These are phyloP conservation scores for Leucophenga varia DNA, from an alignment of 1,140 invertebrate species.

Conservation along the genomic window DNA sequence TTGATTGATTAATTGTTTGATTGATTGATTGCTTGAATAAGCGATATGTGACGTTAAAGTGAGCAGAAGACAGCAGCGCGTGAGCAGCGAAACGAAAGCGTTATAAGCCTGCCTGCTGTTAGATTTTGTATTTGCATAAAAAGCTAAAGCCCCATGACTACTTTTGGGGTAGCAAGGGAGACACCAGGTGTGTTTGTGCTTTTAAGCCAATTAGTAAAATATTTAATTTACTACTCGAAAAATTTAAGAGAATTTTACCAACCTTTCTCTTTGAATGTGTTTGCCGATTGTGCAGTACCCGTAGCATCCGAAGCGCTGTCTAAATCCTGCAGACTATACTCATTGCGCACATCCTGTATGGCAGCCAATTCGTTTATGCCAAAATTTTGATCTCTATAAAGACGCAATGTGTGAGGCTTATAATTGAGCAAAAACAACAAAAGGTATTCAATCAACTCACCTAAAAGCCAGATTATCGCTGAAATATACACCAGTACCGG, in stretches of 20 bases:
- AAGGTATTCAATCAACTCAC: conserved; percentile 16
- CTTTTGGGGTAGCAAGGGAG: too few species aligned
- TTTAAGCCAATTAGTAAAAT: too few species aligned
- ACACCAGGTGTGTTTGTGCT: too few species aligned
- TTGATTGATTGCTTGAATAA: too few species aligned
- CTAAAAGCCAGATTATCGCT: conserved; percentile 63
- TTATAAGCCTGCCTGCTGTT: too few species aligned
- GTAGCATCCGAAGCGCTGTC: conserved; percentile 50
- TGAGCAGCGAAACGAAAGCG: too few species aligned
- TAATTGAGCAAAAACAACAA: not conserved
- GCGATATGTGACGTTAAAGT: too few species aligned
- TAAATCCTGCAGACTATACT: conserved; percentile 61
- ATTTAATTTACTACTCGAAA: too few species aligned
- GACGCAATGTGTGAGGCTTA: not conserved
- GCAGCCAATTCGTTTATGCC: conserved; percentile 60
- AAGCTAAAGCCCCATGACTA: too few species aligned
- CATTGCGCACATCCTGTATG: conserved; percentile 59
- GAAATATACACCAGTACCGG: conserved; percentile 50
- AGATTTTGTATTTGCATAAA: too few species aligned
- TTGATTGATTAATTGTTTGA: too few species aligned
- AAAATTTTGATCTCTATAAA: conserved; percentile 60
- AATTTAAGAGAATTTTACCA: conserved; percentile 46
- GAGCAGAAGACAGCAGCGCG: too few species aligned
- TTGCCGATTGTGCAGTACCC: conserved; percentile 43
- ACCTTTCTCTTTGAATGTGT: conserved; percentile 62